Conservation (phyloP, 1,140 invertebrate species). For the Bactericera cockerelli region DNA sequence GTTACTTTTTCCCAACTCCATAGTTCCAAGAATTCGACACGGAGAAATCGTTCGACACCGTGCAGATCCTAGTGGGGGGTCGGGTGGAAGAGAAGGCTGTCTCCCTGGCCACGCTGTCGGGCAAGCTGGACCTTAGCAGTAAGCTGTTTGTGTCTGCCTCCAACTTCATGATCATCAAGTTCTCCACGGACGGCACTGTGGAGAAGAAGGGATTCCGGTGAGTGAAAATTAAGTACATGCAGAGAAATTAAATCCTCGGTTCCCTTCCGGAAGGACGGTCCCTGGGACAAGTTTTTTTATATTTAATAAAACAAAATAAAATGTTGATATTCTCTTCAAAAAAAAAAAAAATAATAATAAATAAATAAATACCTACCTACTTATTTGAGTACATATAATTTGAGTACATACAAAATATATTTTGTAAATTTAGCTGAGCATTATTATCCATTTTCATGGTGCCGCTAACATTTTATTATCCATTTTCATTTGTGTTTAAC, state of each 20-base stretch:
- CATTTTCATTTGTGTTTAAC: no score
- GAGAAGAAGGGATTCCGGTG: conserved; percentile 81
- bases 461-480: no score
- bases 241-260: not conserved
- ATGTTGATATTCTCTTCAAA: not conserved
- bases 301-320: not conserved
- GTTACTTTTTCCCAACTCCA: no score
- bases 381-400: not conserved
- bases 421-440: no score
- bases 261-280: no score
- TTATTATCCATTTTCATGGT: no score
- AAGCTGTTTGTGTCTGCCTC: conserved; percentile 83
- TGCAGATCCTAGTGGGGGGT: conserved; percentile 87
- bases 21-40: conserved; percentile 96
- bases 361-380: no score
- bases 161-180: conserved; percentile 96
- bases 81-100: conserved; percentile 86
- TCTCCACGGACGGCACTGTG: conserved; percentile 81
- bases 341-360: no score
- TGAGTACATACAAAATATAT: no score
- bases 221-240: conserved; percentile 13
- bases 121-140: conserved; percentile 63
- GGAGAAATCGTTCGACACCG: conserved; percentile 88
- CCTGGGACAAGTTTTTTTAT: no score
- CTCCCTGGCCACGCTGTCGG: conserved; percentile 78